Conservation (phyloP, 2,113 vertebrate genomes). For the Sinocyclocheilus anshuiensis region DNA sequence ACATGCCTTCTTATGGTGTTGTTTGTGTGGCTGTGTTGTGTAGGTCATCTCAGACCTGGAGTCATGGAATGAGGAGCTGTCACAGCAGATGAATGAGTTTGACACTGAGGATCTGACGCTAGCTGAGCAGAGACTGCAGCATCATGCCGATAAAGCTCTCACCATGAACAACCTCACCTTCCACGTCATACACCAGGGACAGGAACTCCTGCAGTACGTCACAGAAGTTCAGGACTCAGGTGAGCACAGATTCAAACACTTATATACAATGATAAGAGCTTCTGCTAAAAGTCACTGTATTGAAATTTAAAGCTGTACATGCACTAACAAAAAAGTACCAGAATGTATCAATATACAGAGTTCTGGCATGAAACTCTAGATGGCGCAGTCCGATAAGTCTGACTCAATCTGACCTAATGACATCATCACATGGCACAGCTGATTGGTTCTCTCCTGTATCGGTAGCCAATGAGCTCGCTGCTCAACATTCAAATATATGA, state of each 20-base stretch:
- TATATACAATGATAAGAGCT: too few relatives aligned
- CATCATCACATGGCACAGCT: too few relatives aligned
- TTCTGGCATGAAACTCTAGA: too few relatives aligned
- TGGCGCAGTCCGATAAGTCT: too few relatives aligned
- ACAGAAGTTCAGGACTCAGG: slow-evolving; percentile 96
- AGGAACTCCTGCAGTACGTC: slow-evolving; percentile 95
- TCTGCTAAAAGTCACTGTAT: too few relatives aligned
- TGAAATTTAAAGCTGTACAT: too few relatives aligned
- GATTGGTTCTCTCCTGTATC: too few relatives aligned
- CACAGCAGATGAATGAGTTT: slow-evolving; percentile 94
- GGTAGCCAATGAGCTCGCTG: too few relatives aligned
- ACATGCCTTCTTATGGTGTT: not conserved
- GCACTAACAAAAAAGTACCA: too few relatives aligned
- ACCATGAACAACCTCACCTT: slow-evolving; percentile 99
- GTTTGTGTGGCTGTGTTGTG: slow-evolving; percentile 1
- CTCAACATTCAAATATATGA: too few relatives aligned
- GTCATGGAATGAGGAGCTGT: slow-evolving; percentile 97
- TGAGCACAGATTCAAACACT: slow-evolving; percentile 67
- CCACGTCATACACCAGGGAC: slow-evolving; percentile 97
- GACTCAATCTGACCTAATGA: too few relatives aligned
- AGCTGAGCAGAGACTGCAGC: slow-evolving; percentile 86
- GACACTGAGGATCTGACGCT: slow-evolving; percentile 73
- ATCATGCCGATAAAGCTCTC: slow-evolving; percentile 95
- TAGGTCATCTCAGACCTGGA: slow-evolving; percentile 98
- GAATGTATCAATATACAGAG: too few relatives aligned